Evolutionary conservation across 2,888 invertebrate species (phyloP).

Genomic region (Ectemnius continuus): DNA sequence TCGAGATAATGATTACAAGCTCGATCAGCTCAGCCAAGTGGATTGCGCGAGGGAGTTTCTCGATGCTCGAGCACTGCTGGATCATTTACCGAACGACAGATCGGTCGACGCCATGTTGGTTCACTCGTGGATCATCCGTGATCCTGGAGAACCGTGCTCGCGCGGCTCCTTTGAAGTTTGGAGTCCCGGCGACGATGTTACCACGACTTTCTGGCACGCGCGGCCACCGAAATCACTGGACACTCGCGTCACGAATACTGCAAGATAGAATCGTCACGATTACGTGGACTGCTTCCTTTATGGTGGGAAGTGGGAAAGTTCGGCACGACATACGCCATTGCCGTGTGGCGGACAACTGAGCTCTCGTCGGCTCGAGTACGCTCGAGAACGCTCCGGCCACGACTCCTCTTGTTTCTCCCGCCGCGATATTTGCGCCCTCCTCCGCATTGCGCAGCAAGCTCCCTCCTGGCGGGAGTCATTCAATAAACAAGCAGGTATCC

Average conservation of each 20-base stretch:
- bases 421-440: slow-evolving; percentile 46
- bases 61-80: slow-evolving; percentile 28
- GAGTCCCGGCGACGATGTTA: slow-evolving; percentile 6
- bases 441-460: neutral
- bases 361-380: neutral
- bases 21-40: too few species aligned
- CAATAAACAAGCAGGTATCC: too few species aligned
- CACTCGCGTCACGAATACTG: slow-evolving; percentile 29
- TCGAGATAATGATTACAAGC: too few species aligned
- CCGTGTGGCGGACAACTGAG: slow-evolving; percentile 68
- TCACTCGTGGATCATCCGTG: slow-evolving; percentile 73
- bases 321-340: slow-evolving; percentile 63
- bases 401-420: slow-evolving; percentile 54
- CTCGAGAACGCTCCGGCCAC: neutral
- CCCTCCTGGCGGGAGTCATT: too few species aligned
- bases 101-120: slow-evolving; percentile 77
- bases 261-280: neutral
- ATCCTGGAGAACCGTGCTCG: slow-evolving; percentile 43
- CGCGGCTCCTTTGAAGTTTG: slow-evolving; percentile 21
- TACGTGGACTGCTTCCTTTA: neutral
- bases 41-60: too few species aligned
- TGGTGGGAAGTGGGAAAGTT: neutral
- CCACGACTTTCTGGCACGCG: too few species aligned
- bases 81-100: slow-evolving; percentile 77
- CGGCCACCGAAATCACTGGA: neutral